Conservation (phyloP, 2,113 vertebrate species). For the Forbesichthys agassizii region DNA sequence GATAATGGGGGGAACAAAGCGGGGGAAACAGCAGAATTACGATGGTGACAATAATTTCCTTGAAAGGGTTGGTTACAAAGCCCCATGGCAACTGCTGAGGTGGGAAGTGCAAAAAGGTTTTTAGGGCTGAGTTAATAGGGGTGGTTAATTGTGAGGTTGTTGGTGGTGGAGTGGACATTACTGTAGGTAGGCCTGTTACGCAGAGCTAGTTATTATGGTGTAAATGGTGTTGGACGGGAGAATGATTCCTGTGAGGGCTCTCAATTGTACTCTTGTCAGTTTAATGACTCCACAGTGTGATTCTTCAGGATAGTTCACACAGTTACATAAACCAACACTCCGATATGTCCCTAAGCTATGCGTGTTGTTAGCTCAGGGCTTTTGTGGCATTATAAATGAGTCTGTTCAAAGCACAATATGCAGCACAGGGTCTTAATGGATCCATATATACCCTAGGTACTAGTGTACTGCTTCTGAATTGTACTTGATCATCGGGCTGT, state of each 20-base stretch:
- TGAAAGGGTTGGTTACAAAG: slow-evolving; percentile 4
- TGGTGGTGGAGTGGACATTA: slow-evolving; percentile 39
- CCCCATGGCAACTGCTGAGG: slow-evolving; percentile 46
- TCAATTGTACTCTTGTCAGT: slow-evolving; percentile 58
- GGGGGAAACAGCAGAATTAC: background rate
- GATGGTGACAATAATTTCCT: slow-evolving; percentile 15
- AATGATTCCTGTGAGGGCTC: slow-evolving; percentile 53
- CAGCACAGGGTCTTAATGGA: no score
- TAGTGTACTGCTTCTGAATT: no score
- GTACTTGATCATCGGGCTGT: no score
- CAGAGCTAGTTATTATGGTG: slow-evolving; percentile 53
- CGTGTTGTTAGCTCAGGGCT: no score
- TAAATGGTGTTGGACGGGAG: slow-evolving; percentile 48
- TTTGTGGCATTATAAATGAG: no score
- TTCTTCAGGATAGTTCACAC: slow-evolving; percentile 62
- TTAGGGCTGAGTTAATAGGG: slow-evolving; percentile 37
- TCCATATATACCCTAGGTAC: no score
- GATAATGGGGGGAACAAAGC: no score
- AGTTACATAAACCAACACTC: slow-evolving; percentile 57
- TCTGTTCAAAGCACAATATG: no score
- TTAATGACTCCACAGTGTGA: slow-evolving; percentile 54
- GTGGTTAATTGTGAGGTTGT: slow-evolving; percentile 24
- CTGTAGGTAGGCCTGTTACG: slow-evolving; percentile 44
- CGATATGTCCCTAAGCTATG: no score
- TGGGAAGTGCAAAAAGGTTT: slow-evolving; percentile 38